Percentiles rank a stretch among this genome's conserved stretches.
These are phyloP conservation scores for Steinernema feltiae DNA, from an alignment of 1,140 invertebrate genomes.

Conservation along the genomic window DNA sequence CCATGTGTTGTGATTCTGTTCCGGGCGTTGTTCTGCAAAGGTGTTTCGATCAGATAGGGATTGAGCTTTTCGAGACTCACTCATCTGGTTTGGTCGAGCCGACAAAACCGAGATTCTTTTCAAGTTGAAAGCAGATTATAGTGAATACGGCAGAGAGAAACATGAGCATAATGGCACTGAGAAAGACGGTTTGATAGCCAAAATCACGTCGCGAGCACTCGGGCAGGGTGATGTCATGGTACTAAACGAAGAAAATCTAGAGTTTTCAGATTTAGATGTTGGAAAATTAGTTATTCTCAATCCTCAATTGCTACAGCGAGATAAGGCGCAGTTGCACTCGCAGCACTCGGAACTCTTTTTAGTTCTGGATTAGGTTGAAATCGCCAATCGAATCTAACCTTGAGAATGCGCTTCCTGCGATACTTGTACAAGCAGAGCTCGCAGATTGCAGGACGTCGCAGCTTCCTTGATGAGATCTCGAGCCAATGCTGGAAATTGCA, in stretches of 20 bases:
- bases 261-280: no score
- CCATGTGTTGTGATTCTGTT: constrained; percentile 8
- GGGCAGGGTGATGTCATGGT: constrained; percentile 30
- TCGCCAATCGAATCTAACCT: constrained; percentile 56
- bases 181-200: constrained; percentile 32
- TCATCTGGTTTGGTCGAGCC: constrained; percentile 9
- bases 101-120: constrained; percentile 19
- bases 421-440: constrained; percentile 65
- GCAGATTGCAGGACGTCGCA: constrained; percentile 61
- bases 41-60: not conserved
- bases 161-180: constrained; percentile 32
- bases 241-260: constrained; percentile 7
- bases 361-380: not conserved
- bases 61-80: not conserved
- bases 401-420: constrained; percentile 63
- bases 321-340: no score
- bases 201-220: constrained; percentile 27
- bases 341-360: no score
- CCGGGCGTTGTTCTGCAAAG: constrained; percentile 11
- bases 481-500: constrained; percentile 62
- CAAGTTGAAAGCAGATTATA: constrained; percentile 35
- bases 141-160: constrained; percentile 30
- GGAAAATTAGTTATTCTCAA: not conserved
- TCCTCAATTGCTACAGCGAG: not conserved
- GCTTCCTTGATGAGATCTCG: constrained; percentile 61